Evolutionary conservation across 2,888 invertebrate genomes (phyloP).

Genomic region (Oscheius sp.): DNA sequence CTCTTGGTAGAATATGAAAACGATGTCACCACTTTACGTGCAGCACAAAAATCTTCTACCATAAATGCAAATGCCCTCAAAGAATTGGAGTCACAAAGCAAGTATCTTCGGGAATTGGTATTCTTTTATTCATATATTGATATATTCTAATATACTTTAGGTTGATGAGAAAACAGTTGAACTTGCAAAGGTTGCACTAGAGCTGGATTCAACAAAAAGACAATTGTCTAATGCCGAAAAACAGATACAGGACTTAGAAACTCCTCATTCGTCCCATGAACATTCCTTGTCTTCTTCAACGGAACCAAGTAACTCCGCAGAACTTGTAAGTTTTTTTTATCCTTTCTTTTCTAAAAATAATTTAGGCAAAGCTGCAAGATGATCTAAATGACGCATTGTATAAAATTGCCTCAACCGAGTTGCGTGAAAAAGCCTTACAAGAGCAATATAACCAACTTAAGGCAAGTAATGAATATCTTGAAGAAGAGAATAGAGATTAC

Average conservation of each 20-base stretch:
- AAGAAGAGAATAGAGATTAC: neutral
- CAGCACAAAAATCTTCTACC: neutral
- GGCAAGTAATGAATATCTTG: neutral
- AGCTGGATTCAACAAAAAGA: slow-evolving; percentile 5
- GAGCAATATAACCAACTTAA: neutral
- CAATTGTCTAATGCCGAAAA: slow-evolving; percentile 2
- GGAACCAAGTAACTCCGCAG: slow-evolving; percentile 8
- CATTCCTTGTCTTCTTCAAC: neutral
- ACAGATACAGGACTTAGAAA: neutral
- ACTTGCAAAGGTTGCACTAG: neutral
- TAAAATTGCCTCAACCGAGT: neutral
- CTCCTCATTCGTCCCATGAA: neutral
- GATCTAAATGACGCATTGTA: neutral
- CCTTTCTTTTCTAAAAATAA: neutral
- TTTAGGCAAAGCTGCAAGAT: slow-evolving; percentile 22
- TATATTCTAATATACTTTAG: neutral
- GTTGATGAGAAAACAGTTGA: slow-evolving; percentile 2
- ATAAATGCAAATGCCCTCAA: neutral
- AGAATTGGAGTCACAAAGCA: neutral
- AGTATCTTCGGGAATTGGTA: slow-evolving; percentile 9
- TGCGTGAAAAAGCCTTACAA: neutral
- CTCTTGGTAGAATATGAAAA: neutral
- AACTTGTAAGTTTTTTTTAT: neutral
- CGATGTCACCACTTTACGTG: neutral
- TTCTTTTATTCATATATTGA: neutral